A percentile compares a stretch with the other conserved stretches of the same genome.
These are phyloP conservation scores for Chelonia mydas DNA, from an alignment of 2,797 vertebrate species.

Conservation along the genomic window DNA sequence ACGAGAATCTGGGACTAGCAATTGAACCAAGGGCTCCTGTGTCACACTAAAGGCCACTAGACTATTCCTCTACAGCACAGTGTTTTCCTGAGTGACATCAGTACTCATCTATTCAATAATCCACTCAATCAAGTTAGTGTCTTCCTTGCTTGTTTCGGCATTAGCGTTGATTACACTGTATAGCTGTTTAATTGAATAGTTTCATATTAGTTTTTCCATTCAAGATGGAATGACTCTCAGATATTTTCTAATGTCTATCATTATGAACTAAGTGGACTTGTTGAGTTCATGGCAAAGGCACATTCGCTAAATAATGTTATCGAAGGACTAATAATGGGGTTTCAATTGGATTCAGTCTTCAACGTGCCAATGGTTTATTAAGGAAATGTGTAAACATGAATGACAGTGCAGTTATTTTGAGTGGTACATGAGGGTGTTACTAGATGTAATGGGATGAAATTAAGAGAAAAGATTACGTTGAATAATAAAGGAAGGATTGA, in stretches of 20 bases:
- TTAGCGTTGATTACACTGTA: neutral
- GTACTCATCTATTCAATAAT: neutral
- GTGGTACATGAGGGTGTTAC: neutral
- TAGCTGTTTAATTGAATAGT: neutral
- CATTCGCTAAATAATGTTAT: conserved; percentile 33
- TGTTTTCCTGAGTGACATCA: neutral
- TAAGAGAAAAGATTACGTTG: neutral
- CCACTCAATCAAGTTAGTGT: neutral
- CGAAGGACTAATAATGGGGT: conserved; percentile 28
- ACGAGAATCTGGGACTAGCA: neutral
- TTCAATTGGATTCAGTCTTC: conserved; percentile 36
- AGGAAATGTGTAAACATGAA: conserved; percentile 4
- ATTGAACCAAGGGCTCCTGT: neutral
- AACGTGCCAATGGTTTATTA: conserved; percentile 27
- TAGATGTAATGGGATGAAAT: neutral
- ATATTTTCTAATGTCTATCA: conserved; percentile 26
- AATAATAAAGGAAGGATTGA: neutral
- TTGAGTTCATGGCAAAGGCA: conserved; percentile 35
- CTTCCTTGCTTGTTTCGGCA: neutral
- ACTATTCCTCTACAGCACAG: neutral
- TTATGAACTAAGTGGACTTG: conserved; percentile 43
- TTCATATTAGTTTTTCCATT: neutral
- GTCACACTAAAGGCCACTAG: neutral
- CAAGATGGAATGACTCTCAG: conserved; percentile 16
- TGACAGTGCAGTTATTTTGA: neutral